Evolutionary conservation across 2,888 invertebrate genomes (phyloP).

Genomic region (Allygus modestus): DNA sequence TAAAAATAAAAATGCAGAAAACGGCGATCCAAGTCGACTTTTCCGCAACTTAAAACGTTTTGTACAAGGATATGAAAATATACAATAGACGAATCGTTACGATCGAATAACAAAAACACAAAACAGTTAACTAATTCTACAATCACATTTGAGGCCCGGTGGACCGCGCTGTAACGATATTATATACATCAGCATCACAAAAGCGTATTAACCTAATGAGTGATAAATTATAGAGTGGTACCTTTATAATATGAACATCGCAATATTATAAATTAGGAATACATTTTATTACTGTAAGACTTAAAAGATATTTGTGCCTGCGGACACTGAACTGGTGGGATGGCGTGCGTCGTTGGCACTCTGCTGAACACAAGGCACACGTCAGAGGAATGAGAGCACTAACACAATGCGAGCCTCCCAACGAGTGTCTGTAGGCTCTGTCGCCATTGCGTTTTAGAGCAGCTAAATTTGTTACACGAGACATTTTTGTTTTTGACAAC

Average conservation of each 20-base stretch:
- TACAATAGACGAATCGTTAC: slow-evolving; percentile 59
- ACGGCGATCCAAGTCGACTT: slow-evolving; percentile 21
- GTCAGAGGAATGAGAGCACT: slow-evolving; percentile 12
- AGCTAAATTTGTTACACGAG: neutral
- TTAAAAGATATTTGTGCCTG: slow-evolving; percentile 45
- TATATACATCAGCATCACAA: slow-evolving; percentile 63
- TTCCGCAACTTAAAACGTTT: slow-evolving; percentile 47
- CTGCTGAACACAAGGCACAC: slow-evolving; percentile 25
- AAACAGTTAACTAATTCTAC: slow-evolving; percentile 61
- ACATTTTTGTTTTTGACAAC: neutral
- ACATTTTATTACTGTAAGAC: slow-evolving; percentile 51
- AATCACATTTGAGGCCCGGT: slow-evolving; percentile 57
- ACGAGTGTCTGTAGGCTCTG: slow-evolving; percentile 12
- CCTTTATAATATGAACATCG: slow-evolving; percentile 60
- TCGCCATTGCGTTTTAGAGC: neutral
- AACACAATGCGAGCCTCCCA: neutral
- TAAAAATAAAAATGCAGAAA: slow-evolving; percentile 57
- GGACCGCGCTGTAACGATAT: slow-evolving; percentile 51
- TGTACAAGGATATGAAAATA: slow-evolving; percentile 64
- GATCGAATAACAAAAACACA: slow-evolving; percentile 63
- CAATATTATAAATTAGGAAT: slow-evolving; percentile 56
- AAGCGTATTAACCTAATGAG: slow-evolving; percentile 63
- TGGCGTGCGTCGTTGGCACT: neutral
- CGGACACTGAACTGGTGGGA: slow-evolving; percentile 57
- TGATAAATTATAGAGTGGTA: slow-evolving; percentile 63